phyloP scores from a whole-genome alignment of 2,888 invertebrate species.

The Xanthorhoe spadicearia region DNA sequence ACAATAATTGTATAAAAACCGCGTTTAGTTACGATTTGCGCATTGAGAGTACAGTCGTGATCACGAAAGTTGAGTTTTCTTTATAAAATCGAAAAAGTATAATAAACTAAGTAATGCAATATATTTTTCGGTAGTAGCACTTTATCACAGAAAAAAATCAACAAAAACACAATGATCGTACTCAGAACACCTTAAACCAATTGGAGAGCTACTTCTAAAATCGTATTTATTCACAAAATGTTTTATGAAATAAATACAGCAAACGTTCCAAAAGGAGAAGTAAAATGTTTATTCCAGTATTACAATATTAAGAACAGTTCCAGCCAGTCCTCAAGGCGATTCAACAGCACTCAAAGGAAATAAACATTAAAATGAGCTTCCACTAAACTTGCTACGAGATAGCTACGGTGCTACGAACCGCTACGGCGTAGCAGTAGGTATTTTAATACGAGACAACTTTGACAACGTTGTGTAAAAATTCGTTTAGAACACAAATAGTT shows the following conservation, averaged over 20 bases:
- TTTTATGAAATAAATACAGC: constrained; percentile 6
- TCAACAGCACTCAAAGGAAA: constrained; percentile 44
- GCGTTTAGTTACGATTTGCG: too few species aligned
- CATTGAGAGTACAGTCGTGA: too few species aligned
- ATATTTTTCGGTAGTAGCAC: too few species aligned
- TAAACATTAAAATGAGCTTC: constrained; percentile 47
- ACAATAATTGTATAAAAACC: too few species aligned
- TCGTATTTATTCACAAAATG: neutral
- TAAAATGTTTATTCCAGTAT: constrained; percentile 14
- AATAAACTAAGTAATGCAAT: too few species aligned
- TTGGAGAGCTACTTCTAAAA: neutral
- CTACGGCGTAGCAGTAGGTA: constrained; percentile 35
- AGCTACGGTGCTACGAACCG: constrained; percentile 35
- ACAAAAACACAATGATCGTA: neutral
- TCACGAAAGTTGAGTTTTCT: too few species aligned
- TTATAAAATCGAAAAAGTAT: too few species aligned
- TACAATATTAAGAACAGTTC: constrained; percentile 22
- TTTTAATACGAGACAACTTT: constrained; percentile 52
- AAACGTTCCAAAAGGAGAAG: constrained; percentile 8
- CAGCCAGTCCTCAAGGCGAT: constrained; percentile 31
- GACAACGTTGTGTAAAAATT: constrained; percentile 43
- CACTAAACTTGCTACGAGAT: constrained; percentile 41
- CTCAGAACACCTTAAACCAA: neutral
- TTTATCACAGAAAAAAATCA: too few species aligned
- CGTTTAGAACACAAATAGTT: neutral